phyloP scores from a whole-genome alignment of 64 coral and sea anemone species.

The Trachythela sp. region DNA sequence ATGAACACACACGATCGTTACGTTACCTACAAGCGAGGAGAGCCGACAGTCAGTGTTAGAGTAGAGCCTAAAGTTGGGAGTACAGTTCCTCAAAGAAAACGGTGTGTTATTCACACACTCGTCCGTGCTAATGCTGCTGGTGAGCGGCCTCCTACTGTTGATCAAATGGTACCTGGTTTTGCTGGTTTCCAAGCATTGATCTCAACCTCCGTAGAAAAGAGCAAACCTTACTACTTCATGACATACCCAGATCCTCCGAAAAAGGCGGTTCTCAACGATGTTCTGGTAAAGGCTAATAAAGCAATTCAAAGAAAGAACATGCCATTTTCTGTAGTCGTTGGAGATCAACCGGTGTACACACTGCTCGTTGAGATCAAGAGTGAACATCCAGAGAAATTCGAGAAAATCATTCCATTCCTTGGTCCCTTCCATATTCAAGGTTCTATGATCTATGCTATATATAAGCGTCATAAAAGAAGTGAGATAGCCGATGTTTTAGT shows the following conservation, averaged over 20 bases:
- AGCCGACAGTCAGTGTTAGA: background rate
- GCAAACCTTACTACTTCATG: conserved; percentile 2
- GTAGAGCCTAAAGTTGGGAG: background rate
- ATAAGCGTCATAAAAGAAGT: no score
- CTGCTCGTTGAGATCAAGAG: conserved; percentile 24
- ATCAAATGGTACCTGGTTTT: background rate
- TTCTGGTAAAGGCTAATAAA: background rate
- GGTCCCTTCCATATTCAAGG: background rate
- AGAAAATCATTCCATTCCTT: conserved; percentile 19
- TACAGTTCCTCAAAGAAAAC: background rate
- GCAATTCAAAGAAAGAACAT: conserved; percentile 2
- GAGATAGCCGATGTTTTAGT: no score
- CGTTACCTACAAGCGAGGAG: background rate
- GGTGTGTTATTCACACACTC: no score
- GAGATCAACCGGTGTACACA: conserved; percentile 14
- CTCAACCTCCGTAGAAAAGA: background rate
- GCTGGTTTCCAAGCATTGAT: background rate
- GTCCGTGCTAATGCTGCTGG: background rate
- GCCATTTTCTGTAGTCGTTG: background rate
- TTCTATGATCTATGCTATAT: conserved; percentile 23
- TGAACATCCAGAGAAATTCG: conserved; percentile 1
- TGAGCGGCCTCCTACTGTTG: background rate
- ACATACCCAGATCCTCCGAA: conserved; percentile 10
- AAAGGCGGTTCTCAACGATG: background rate
- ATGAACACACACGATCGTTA: background rate